Evolutionary conservation across 2,113 vertebrate genomes (phyloP).

Genomic region (Pipa parva): DNA sequence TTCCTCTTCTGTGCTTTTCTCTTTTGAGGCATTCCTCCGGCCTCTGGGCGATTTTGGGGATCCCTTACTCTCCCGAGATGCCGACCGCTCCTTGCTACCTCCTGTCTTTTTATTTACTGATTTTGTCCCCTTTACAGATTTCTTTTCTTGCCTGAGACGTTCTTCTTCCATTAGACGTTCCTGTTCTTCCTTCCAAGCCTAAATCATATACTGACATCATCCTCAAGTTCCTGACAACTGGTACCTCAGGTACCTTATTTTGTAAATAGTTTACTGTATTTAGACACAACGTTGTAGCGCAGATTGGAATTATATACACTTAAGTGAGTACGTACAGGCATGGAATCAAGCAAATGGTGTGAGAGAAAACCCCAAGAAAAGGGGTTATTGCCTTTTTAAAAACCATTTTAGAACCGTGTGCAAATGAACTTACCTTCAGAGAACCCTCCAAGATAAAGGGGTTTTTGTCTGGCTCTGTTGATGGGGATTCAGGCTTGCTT

Average conservation of each 20-base stretch:
- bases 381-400: no score
- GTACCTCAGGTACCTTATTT: background rate
- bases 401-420: no score
- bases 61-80: conserved; percentile 41
- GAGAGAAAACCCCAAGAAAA: no score
- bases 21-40: conserved; percentile 40
- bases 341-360: no score
- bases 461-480: conserved; percentile 30
- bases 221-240: background rate
- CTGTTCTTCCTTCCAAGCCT: conserved; percentile 75
- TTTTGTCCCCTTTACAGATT: conserved; percentile 53
- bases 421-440: conserved; percentile 68
- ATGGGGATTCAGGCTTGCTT: conserved; percentile 21
- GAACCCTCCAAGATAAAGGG: conserved; percentile 64
- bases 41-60: background rate
- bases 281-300: no score
- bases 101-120: conserved; percentile 49
- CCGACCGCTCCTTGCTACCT: conserved; percentile 9
- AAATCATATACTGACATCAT: background rate
- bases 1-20: conserved; percentile 49
- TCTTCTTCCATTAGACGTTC: conserved; percentile 62
- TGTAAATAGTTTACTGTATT: no score
- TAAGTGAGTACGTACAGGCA: no score
- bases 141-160: conserved; percentile 53
- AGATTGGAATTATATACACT: no score